A percentile compares a stretch with the other conserved stretches of the same genome.
Conservation (phyloP, 2,113 vertebrate species). For the Pomatorhinus ruficollis region DNA sequence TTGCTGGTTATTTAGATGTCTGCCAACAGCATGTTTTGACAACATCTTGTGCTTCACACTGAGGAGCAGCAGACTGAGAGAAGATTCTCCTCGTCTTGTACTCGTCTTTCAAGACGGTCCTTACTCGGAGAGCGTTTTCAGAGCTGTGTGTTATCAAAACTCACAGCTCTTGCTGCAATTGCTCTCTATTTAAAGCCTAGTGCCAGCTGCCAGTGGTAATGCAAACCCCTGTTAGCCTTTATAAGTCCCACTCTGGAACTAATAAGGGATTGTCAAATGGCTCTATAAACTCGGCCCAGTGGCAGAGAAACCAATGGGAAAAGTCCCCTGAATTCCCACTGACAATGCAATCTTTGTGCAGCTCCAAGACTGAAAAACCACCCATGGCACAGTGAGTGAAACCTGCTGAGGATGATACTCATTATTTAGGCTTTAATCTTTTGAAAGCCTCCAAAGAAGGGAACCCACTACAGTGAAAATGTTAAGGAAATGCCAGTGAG, state of each 20-base stretch:
- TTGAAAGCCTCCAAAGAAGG: not conserved
- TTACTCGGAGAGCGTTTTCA: constrained; percentile 53
- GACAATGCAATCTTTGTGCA: not conserved
- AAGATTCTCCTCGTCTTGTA: not conserved
- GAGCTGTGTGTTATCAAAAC: constrained; percentile 56
- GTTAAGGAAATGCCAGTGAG: constrained; percentile 35
- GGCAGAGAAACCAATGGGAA: not conserved
- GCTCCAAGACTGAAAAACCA: not conserved
- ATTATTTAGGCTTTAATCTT: not conserved
- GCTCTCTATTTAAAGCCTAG: constrained; percentile 61
- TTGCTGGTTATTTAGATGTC: constrained; percentile 50
- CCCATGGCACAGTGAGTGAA: not conserved
- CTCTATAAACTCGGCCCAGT: constrained; percentile 68
- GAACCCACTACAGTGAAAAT: constrained; percentile 11
- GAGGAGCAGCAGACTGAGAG: constrained; percentile 7
- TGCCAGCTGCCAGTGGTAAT: constrained; percentile 89
- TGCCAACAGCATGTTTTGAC: constrained; percentile 59
- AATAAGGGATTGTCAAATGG: constrained; percentile 87
- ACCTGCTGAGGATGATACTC: not conserved
- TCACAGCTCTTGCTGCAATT: constrained; percentile 50
- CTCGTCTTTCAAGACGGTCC: constrained; percentile 58
- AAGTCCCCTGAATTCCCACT: not conserved
- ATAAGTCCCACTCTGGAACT: constrained; percentile 84
- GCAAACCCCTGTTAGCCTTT: constrained; percentile 88
- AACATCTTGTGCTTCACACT: constrained; percentile 22